Percentiles rank a stretch among this genome's conserved stretches.
Conservation (phyloP, 2,888 invertebrate species). For the Chrysolina oricalcia region DNA sequence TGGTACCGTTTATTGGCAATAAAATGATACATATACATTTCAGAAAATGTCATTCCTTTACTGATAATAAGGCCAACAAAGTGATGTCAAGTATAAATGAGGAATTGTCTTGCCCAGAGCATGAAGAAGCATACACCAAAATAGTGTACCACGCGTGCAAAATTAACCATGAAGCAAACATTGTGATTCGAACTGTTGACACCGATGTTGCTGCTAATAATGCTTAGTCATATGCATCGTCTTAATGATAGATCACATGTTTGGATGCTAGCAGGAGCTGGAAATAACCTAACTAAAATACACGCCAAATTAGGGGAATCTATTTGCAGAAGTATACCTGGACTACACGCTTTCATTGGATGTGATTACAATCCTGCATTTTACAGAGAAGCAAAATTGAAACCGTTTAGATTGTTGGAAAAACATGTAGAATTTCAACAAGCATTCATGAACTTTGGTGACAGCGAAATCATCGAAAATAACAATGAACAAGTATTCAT, state of each 20-base stretch:
- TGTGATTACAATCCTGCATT: conserved; percentile 34
- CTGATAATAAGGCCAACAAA: conserved; percentile 53
- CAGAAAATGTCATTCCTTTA: conserved; percentile 57
- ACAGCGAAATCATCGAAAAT: conserved; percentile 20
- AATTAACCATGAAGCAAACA: conserved; percentile 33
- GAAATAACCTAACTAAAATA: conserved; percentile 42
- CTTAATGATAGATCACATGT: conserved; percentile 33
- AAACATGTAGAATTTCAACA: conserved; percentile 20
- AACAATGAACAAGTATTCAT: not conserved
- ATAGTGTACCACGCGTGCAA: conserved; percentile 38
- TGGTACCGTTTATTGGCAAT: conserved; percentile 58
- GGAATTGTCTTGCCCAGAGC: conserved; percentile 47
- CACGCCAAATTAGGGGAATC: conserved; percentile 38
- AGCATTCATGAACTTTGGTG: conserved; percentile 20
- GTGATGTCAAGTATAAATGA: conserved; percentile 46
- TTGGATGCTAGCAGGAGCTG: conserved; percentile 42
- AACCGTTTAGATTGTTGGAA: conserved; percentile 39
- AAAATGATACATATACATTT: conserved; percentile 51
- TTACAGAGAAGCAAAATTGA: conserved; percentile 33
- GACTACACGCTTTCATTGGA: conserved; percentile 39
- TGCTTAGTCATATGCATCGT: conserved; percentile 34
- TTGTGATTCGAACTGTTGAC: conserved; percentile 26
- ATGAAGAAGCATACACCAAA: conserved; percentile 21
- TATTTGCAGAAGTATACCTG: conserved; percentile 34
- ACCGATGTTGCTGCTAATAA: conserved; percentile 43